A percentile compares a stretch with the other conserved stretches of the same genome.
Evolutionary conservation across 1,140 invertebrate genomes (phyloP).

Genomic region (Probaryconus sp.): DNA sequence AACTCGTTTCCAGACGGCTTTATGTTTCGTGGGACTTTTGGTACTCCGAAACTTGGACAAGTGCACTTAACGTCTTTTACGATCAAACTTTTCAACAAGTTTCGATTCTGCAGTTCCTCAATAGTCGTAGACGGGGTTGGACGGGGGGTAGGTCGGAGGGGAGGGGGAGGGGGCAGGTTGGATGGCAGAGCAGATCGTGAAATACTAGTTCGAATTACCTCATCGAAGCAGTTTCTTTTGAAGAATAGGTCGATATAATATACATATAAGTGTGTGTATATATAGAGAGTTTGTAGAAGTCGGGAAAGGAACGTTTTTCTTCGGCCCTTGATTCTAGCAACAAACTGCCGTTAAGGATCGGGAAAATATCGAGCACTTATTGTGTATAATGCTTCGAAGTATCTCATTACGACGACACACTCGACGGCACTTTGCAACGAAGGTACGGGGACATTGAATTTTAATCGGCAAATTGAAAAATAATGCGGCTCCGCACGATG

Average conservation of each 20-base stretch:
- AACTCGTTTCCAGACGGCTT: conserved; percentile 56
- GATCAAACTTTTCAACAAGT: conserved; percentile 65
- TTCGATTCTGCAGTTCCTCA: conserved; percentile 64
- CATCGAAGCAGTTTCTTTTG: conserved; percentile 44
- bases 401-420: conserved; percentile 31
- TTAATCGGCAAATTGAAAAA: conserved; percentile 49
- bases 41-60: conserved; percentile 62
- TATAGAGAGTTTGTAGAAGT: conserved; percentile 8
- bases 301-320: conserved; percentile 29
- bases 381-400: conserved; percentile 20
- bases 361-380: conserved; percentile 37
- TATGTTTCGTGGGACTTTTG: conserved; percentile 63
- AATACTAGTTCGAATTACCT: conserved; percentile 60
- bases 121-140: conserved; percentile 32
- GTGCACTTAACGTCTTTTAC: conserved; percentile 65
- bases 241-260: conserved; percentile 57
- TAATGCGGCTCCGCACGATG: conserved; percentile 26
- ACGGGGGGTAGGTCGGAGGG: conserved; percentile 9
- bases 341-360: conserved; percentile 46
- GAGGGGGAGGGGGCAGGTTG: conserved; percentile 9
- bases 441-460: conserved; percentile 37
- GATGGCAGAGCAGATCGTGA: conserved; percentile 56
- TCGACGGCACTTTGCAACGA: conserved; percentile 7
- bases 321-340: conserved; percentile 24
- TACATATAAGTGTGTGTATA: too few species aligned